phyloP scores from a whole-genome alignment of 2,797 vertebrate species.

The Heliangelus exortis region DNA sequence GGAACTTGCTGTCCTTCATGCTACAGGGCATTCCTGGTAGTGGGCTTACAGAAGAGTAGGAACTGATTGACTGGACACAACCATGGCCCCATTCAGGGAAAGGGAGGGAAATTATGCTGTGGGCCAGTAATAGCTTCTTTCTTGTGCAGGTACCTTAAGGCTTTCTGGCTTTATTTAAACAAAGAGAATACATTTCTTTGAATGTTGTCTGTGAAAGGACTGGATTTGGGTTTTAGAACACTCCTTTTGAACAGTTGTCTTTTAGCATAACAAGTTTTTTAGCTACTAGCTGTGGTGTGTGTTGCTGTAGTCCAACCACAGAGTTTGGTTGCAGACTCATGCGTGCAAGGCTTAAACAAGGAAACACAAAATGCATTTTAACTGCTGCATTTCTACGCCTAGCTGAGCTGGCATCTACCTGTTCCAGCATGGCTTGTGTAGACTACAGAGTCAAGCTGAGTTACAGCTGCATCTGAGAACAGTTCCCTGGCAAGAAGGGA shows the following conservation, averaged over 20 bases:
- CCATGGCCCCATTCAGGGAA: not conserved
- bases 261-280: not conserved
- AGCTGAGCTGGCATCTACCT: not conserved
- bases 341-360: not conserved
- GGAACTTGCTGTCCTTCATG: not conserved
- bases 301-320: accelerated
- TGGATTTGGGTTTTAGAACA: not conserved
- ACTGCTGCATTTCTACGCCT: not conserved
- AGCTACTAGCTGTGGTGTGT: not conserved
- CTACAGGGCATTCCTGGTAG: accelerated
- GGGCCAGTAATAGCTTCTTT: not conserved
- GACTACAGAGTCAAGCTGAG: not conserved
- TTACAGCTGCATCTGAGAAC: not conserved
- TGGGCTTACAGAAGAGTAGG: not conserved
- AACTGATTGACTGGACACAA: not conserved
- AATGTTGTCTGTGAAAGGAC: not conserved
- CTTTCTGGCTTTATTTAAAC: not conserved
- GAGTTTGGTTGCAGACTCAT: not conserved
- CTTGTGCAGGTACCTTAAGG: not conserved
- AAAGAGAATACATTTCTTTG: not conserved
- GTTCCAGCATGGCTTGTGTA: not conserved
- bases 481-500: not conserved
- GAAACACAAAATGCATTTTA: not conserved
- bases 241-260: not conserved
- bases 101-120: not conserved